phyloP scores from a whole-genome alignment of 2,888 invertebrate genomes.

The Merodon equestris region DNA sequence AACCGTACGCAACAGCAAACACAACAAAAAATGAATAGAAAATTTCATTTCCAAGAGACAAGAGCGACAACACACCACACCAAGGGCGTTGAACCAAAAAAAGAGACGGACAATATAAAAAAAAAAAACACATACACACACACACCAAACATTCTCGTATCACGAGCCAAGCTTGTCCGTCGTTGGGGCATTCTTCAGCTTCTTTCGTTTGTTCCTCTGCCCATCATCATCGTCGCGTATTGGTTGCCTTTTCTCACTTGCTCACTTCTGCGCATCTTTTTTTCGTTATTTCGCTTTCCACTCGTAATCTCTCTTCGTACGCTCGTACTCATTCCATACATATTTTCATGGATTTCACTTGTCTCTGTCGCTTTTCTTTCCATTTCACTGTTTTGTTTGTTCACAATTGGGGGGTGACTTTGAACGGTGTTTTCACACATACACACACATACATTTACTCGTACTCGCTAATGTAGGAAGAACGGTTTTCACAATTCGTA shows the following conservation, averaged over 20 bases:
- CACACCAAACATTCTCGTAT: not conserved
- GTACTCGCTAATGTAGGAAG: slow-evolving; percentile 25
- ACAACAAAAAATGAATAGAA: too few species aligned
- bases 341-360: slow-evolving; percentile 56
- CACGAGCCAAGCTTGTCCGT: too few species aligned
- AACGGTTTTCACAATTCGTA: not conserved
- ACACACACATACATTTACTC: not conserved
- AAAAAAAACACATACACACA: slow-evolving; percentile 46
- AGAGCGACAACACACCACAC: slow-evolving; percentile 46
- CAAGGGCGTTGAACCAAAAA: slow-evolving; percentile 68
- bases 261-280: slow-evolving; percentile 20
- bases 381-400: slow-evolving; percentile 16
- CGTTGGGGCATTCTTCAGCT: not conserved
- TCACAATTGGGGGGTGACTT: slow-evolving; percentile 56
- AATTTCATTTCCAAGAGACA: slow-evolving; percentile 17
- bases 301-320: slow-evolving; percentile 45
- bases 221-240: too few species aligned
- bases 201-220: too few species aligned
- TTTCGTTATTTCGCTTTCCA: slow-evolving; percentile 34
- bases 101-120: slow-evolving; percentile 42
- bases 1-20: slow-evolving; percentile 23
- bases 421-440: slow-evolving; percentile 17
- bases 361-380: slow-evolving; percentile 28
- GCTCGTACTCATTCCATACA: slow-evolving; percentile 55
- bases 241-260: too few species aligned